Conservation (phyloP, 2,888 invertebrate genomes). For the Thera britannica region DNA sequence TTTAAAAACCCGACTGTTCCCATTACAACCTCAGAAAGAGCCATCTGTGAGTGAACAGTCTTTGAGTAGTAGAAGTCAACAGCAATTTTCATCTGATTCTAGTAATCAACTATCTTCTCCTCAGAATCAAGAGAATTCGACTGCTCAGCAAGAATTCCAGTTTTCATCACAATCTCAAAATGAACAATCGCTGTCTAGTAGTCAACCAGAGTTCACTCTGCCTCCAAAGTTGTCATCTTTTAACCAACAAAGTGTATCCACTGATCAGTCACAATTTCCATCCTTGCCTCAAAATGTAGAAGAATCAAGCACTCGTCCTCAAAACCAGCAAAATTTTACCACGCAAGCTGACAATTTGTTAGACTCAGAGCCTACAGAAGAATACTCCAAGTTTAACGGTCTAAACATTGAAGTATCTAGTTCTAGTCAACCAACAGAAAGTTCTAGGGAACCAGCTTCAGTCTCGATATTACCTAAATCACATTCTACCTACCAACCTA, state of each 20-base stretch:
- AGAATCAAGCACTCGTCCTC: background rate
- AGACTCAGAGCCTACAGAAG: conserved; percentile 11
- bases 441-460: conserved; percentile 6
- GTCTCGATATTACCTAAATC: conserved; percentile 23
- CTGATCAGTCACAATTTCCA: background rate
- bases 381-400: background rate
- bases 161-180: conserved; percentile 2
- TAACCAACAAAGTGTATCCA: conserved; percentile 1
- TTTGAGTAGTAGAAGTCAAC: background rate
- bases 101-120: conserved; percentile 10
- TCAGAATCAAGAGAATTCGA: conserved; percentile 2
- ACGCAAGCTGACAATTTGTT: conserved; percentile 11
- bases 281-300: conserved; percentile 2
- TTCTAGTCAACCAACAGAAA: conserved; percentile 14
- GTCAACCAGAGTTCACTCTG: background rate
- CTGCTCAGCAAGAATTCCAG: background rate
- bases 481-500: conserved; percentile 19
- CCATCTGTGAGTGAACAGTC: background rate
- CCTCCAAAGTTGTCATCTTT: background rate
- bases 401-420: conserved; percentile 16
- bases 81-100: conserved; percentile 10
- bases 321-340: background rate
- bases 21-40: background rate
- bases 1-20: background rate
- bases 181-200: background rate